Evolutionary conservation across 1,140 invertebrate species (phyloP).

Genomic region (Drosophila pallidifrons): DNA sequence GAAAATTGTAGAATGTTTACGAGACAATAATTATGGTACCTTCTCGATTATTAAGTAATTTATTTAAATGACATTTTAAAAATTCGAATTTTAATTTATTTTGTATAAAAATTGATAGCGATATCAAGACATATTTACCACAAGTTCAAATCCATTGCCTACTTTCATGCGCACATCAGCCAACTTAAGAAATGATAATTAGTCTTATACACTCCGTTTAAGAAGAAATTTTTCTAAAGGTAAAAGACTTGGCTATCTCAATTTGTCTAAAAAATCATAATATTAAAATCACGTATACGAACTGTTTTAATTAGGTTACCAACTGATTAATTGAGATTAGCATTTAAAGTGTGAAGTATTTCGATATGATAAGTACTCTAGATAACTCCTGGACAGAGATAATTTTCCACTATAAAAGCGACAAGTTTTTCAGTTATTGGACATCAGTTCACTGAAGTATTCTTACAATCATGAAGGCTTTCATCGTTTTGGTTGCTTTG

Average conservation of each 20-base stretch:
- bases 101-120: background rate
- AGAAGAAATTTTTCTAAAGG: background rate
- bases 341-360: background rate
- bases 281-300: background rate
- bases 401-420: conserved; percentile 57
- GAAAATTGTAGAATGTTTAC: conserved; percentile 17
- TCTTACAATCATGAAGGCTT: conserved; percentile 52
- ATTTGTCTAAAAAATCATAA: background rate
- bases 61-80: background rate
- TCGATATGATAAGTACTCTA: conserved; percentile 17
- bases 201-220: background rate
- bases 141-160: background rate
- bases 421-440: background rate
- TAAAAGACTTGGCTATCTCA: background rate
- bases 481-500: conserved; percentile 53
- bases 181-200: background rate
- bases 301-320: background rate
- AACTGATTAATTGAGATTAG: conserved; percentile 8
- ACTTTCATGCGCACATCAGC: background rate
- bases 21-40: background rate
- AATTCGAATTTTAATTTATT: background rate
- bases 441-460: conserved; percentile 39
- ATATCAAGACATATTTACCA: background rate
- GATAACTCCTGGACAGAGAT: conserved; percentile 29
- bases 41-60: background rate